Evolutionary conservation across 2,113 vertebrate species (phyloP), one percentile per base, ranked within the genome.

Genomic region (Tragelaphus scriptus): DNA sequence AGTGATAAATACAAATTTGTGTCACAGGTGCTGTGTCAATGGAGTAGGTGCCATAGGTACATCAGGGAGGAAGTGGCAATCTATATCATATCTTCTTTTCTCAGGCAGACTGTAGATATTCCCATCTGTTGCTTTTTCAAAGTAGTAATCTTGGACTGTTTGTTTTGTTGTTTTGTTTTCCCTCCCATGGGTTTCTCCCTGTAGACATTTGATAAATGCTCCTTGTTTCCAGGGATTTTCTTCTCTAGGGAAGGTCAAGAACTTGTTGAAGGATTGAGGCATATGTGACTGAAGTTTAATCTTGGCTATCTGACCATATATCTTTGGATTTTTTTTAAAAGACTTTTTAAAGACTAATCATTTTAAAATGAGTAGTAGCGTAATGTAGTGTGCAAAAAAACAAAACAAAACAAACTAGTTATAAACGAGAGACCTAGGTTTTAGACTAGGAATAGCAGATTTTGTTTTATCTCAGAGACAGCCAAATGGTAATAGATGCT

Each of bases 151-250:
- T 84, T 84, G 53, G 51, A 95, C 59, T 77, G 9, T 47, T 92
- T 92, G n/a, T 82, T 92, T 49, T 51, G n/a, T 77, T 87, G 89
- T 44, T 89, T 91, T 90, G 26, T 94, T 86, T 65, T 85, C 25
- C 47, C 94, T 95, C 59, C 61, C 77, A 32, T 97, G 88, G 30
- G 8, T 90, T 47, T 94, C 63, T 98, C 94, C 96, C 68, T 88
- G 25, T 94, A 92, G 92, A 92, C 85, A 58, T 97, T 77, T 97
- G 87, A 44, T 96, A 96, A 90, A 59, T 92, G 55, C 88, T 75
- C 53, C 65, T 88, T 95, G 92, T 98, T 97, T 97, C 91, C 82
- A 94, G 59, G 79, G 90, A 68, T 96, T 97, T 96, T 90, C 25
- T 97, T 95, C 90, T 97, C 55, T 94, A 53, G 87, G 47, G 93